Percentiles rank a stretch among this genome's conserved stretches.
phyloP scores from a whole-genome alignment of 1,140 invertebrate genomes.

The Cyphomyrmex costatus region DNA sequence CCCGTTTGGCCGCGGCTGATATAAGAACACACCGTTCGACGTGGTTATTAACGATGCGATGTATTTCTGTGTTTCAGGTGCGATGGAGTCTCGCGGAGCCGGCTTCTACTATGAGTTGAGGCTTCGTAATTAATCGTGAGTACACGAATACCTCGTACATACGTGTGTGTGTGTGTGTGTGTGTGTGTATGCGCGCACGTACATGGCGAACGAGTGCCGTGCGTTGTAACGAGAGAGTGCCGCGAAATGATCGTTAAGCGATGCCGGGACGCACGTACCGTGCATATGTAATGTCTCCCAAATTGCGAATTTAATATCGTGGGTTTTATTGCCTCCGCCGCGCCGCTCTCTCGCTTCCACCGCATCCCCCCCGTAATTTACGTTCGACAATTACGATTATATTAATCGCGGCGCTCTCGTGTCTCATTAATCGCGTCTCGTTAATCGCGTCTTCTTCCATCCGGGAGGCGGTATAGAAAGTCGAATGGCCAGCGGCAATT shows the following conservation, averaged over 20 bases:
- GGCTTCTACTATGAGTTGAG: conserved; percentile 85
- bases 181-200: background rate
- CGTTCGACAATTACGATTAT: conserved; percentile 21
- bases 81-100: conserved; percentile 82
- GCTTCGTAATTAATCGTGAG: conserved; percentile 84
- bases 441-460: conserved; percentile 19
- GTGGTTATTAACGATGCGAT: conserved; percentile 54
- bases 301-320: conserved; percentile 56
- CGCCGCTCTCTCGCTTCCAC: conserved; percentile 11
- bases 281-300: conserved; percentile 28
- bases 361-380: conserved; percentile 17
- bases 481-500: conserved; percentile 24
- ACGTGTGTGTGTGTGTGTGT: too few species aligned
- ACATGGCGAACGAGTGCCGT: background rate
- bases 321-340: conserved; percentile 27
- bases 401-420: conserved; percentile 40
- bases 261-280: background rate
- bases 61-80: conserved; percentile 81
- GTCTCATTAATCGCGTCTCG: conserved; percentile 20
- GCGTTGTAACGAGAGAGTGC: conserved; percentile 33
- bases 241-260: conserved; percentile 55
- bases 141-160: conserved; percentile 57
- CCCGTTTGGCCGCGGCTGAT: conserved; percentile 32
- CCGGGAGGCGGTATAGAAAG: background rate
- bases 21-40: conserved; percentile 56